Evolutionary conservation across 2,888 invertebrate species (phyloP).

Genomic region (Macropis europaea): DNA sequence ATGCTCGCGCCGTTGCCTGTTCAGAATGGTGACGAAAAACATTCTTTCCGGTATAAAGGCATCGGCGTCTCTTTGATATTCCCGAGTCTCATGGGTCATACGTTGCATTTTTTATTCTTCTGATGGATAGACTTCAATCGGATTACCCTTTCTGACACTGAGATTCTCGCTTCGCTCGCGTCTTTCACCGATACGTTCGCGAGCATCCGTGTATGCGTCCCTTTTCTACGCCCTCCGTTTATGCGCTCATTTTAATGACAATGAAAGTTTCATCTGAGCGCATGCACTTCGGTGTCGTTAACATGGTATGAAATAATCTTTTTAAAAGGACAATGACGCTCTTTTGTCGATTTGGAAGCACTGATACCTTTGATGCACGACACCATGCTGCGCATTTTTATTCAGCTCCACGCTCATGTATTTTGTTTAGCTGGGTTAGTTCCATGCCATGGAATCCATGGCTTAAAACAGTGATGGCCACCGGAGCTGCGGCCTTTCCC

Average conservation of each 20-base stretch:
- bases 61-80: constrained; percentile 16
- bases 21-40: constrained; percentile 24
- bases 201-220: neutral
- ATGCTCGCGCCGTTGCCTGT: constrained; percentile 7
- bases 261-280: too few species aligned
- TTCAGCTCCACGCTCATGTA: too few species aligned
- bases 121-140: constrained; percentile 15
- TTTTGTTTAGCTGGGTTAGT: too few species aligned
- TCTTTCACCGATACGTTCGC: neutral
- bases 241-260: neutral
- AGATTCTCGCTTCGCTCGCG: neutral
- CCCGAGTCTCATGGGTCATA: neutral
- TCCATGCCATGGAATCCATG: too few species aligned
- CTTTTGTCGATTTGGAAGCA: too few species aligned
- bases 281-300: too few species aligned
- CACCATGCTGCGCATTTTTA: too few species aligned
- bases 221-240: neutral
- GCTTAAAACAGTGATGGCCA: too few species aligned
- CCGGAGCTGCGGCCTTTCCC: too few species aligned
- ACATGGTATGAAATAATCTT: too few species aligned
- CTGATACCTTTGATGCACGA: too few species aligned
- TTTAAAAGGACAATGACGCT: too few species aligned
- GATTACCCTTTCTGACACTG: constrained; percentile 5
- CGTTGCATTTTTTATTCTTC: constrained; percentile 31
- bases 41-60: constrained; percentile 20